These are phyloP conservation scores for Nannospalax galili DNA, from an alignment of 2,113 vertebrate genomes.

Conservation along the genomic window DNA sequence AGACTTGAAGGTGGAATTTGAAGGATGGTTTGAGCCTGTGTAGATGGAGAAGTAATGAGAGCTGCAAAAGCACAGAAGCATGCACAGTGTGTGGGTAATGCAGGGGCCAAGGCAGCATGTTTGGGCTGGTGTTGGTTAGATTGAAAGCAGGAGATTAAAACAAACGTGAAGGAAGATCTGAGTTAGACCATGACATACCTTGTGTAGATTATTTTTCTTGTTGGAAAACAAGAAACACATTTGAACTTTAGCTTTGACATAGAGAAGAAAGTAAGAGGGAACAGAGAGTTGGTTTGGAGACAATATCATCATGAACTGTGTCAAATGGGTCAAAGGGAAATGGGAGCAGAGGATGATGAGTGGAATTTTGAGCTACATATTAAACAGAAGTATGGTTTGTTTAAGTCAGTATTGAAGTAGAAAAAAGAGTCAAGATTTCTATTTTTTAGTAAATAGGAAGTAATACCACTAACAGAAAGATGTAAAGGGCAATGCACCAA, in stretches of 20 bases:
- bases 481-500: not conserved
- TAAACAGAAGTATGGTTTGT: not conserved
- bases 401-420: not conserved
- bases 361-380: not conserved
- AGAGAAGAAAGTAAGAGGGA: not conserved
- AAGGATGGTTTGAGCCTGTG: not conserved
- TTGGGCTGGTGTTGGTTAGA: not conserved
- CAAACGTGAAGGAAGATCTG: not conserved
- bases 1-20: not conserved
- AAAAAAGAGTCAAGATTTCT: not conserved
- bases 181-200: not conserved
- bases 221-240: not conserved
- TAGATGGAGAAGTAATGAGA: not conserved
- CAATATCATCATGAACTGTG: not conserved
- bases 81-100: not conserved
- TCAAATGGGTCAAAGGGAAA: not conserved
- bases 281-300: not conserved
- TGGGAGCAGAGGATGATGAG: not conserved
- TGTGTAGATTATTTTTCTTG: not conserved
- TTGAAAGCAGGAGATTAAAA: not conserved
- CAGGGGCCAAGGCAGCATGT: not conserved
- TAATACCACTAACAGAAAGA: not conserved
- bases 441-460: not conserved
- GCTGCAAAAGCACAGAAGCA: not conserved
- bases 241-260: conserved; percentile 5